Conservation (phyloP, 1,140 invertebrate species). For the Ceratosolen solmsi region DNA sequence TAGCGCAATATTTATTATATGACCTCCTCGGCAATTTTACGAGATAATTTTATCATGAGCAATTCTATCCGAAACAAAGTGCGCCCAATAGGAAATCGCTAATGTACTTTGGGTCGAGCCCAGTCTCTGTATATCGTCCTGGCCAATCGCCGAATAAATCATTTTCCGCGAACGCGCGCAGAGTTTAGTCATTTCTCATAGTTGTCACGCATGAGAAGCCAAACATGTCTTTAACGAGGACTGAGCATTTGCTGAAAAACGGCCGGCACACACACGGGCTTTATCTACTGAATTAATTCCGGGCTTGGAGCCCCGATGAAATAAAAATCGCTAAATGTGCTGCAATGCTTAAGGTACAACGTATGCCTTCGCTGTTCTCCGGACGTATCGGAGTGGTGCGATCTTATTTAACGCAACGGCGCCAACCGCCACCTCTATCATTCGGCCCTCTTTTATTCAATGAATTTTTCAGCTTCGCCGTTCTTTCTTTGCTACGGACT, state of each 20-base stretch:
- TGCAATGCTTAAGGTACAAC: slow-evolving; percentile 3
- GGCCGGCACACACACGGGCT: not conserved
- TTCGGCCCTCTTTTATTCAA: not conserved
- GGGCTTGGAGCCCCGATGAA: not conserved
- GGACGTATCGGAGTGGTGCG: not conserved
- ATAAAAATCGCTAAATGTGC: slow-evolving; percentile 35
- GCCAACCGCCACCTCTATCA: not conserved
- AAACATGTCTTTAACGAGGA: slow-evolving; percentile 27
- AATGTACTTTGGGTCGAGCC: no score
- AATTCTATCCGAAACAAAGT: slow-evolving; percentile 4
- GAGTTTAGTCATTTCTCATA: slow-evolving; percentile 17
- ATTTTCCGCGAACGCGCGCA: slow-evolving; percentile 17
- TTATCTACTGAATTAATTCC: slow-evolving; percentile 50
- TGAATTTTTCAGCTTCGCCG: not conserved
- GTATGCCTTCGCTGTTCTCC: not conserved
- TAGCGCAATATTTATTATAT: not conserved
- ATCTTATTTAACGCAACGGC: slow-evolving; percentile 41
- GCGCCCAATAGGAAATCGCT: not conserved
- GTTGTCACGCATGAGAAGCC: slow-evolving; percentile 37
- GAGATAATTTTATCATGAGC: not conserved
- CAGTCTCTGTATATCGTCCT: no score
- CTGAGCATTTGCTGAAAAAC: slow-evolving; percentile 21
- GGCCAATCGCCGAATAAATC: slow-evolving; percentile 37
- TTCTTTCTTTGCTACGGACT: not conserved
- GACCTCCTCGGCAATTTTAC: not conserved